A percentile compares a stretch with the other conserved stretches of the same genome.
Evolutionary conservation across 2,888 invertebrate species (phyloP).

Genomic region (Xanthorhoe designata): DNA sequence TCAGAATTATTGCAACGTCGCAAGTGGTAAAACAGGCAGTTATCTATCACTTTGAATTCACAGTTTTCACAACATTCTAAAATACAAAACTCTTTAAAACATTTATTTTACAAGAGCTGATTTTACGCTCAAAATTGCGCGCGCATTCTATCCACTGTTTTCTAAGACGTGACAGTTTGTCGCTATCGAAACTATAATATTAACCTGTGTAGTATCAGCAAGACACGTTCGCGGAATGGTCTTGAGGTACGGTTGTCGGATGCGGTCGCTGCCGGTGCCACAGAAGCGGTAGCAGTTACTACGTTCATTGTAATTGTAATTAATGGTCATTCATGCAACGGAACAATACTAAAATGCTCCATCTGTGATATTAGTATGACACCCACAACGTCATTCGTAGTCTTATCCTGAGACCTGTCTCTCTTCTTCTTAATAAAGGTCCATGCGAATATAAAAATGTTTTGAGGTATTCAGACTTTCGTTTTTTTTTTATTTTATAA

Average conservation of each 20-base stretch:
- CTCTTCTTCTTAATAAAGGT: not conserved
- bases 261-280: conserved; percentile 18
- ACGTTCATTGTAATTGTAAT: conserved; percentile 32
- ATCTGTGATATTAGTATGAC: not conserved
- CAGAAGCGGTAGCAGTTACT: conserved; percentile 18
- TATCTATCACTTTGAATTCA: not conserved
- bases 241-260: conserved; percentile 28
- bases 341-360: conserved; percentile 17
- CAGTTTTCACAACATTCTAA: not conserved
- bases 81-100: not conserved
- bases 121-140: not conserved
- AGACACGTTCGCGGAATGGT: conserved; percentile 26
- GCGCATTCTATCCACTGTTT: not conserved
- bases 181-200: not conserved
- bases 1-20: conserved; percentile 10
- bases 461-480: no score
- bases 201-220: conserved; percentile 8
- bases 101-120: not conserved
- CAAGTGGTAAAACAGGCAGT: conserved; percentile 3
- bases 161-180: not conserved
- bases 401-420: not conserved
- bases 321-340: conserved; percentile 24
- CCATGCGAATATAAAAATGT: no score
- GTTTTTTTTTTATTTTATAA: no score
- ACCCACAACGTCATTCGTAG: not conserved